phyloP scores from a whole-genome alignment of 2,113 vertebrate species.

The Accipiter virgatus region DNA sequence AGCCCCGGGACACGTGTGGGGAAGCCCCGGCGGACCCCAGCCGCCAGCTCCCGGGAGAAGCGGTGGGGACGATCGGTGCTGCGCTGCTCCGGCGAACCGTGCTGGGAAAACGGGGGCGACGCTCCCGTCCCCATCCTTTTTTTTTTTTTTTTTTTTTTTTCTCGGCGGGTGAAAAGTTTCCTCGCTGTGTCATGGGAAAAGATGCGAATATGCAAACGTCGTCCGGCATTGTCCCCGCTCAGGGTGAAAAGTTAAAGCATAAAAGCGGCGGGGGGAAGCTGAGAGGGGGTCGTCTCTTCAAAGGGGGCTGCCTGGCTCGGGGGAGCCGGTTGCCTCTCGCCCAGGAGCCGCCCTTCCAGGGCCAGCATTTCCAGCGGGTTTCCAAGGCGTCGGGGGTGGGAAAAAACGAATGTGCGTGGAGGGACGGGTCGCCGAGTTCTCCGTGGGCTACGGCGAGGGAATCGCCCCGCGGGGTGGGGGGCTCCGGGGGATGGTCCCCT shows the following conservation, averaged over 20 bases:
- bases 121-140: neutral
- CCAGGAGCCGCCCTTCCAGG: neutral
- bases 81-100: neutral
- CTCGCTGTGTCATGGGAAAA: conserved; percentile 43
- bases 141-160: too few relatives aligned
- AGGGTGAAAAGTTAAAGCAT: conserved; percentile 69
- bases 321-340: neutral
- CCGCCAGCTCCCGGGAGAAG: neutral
- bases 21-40: neutral
- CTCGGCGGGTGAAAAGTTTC: conserved; percentile 7
- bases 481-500: neutral
- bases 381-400: neutral
- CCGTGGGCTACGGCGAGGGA: neutral
- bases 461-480: neutral
- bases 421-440: neutral
- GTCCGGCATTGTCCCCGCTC: conserved; percentile 41
- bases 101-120: neutral
- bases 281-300: conserved; percentile 48
- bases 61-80: neutral
- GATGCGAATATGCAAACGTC: conserved; percentile 54
- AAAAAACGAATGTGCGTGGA: neutral
- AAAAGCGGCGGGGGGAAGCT: conserved; percentile 18
- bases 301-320: conserved; percentile 8
- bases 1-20: neutral
- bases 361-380: neutral